Percentiles rank a stretch among this genome's conserved stretches.
phyloP scores from a whole-genome alignment of 2,113 vertebrate species.

The Pionites leucogaster region DNA sequence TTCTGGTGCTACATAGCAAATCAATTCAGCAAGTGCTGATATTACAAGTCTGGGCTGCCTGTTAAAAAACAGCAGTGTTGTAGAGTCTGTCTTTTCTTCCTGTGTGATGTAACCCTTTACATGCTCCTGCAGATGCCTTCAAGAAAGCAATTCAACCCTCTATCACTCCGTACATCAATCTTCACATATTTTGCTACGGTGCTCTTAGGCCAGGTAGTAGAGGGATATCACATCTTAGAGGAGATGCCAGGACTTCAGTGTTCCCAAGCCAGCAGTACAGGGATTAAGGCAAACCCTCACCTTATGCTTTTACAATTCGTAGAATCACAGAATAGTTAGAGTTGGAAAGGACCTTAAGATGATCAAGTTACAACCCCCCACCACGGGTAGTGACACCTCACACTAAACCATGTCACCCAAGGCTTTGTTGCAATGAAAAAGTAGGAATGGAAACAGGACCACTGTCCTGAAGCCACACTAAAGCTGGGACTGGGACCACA shows the following conservation, averaged over 20 bases:
- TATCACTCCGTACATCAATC: accelerated
- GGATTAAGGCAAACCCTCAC: neutral
- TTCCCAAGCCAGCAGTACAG: neutral
- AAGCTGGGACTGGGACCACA: neutral
- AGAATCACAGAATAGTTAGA: too few relatives aligned
- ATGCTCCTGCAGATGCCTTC: neutral
- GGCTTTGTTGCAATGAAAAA: accelerated
- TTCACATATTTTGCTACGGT: neutral
- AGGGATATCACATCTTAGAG: neutral
- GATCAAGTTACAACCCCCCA: too few relatives aligned
- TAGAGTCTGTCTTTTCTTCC: neutral
- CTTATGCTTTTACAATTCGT: neutral
- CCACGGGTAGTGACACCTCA: too few relatives aligned
- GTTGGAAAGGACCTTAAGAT: too few relatives aligned
- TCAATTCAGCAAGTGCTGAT: slow-evolving; percentile 64
- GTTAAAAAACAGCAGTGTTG: neutral
- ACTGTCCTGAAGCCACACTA: neutral
- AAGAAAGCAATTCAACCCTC: neutral
- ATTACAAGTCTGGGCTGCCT: slow-evolving; percentile 41
- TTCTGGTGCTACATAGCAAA: slow-evolving; percentile 36
- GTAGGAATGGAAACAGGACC: neutral
- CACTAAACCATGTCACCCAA: too few relatives aligned
- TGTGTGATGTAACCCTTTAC: neutral
- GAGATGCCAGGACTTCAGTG: neutral
- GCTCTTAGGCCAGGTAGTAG: neutral